phyloP scores from a whole-genome alignment of 2,888 invertebrate genomes.

The Caenorhabditis plicata region DNA sequence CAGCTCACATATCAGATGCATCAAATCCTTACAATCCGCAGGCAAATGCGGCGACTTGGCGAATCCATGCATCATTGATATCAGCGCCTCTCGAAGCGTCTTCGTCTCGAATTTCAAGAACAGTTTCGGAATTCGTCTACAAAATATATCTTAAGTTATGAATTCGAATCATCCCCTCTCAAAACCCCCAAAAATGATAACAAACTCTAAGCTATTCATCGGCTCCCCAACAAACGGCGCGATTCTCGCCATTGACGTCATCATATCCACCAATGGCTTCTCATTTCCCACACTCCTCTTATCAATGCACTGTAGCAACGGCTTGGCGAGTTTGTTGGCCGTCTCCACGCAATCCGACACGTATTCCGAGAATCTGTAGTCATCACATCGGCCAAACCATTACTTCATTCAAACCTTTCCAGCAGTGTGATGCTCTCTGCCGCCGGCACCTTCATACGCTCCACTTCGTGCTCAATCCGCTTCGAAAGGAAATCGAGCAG shows the following conservation, averaged over 20 bases:
- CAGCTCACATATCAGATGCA: slow-evolving; percentile 69
- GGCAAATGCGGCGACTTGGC: slow-evolving; percentile 18
- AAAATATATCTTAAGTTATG: neutral
- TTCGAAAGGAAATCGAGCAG: slow-evolving; percentile 45
- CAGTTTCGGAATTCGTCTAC: slow-evolving; percentile 40
- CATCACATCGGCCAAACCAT: too few species aligned
- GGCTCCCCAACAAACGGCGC: slow-evolving; percentile 36
- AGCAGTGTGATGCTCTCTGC: slow-evolving; percentile 26
- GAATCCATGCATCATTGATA: slow-evolving; percentile 35
- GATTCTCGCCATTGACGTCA: slow-evolving; percentile 41
- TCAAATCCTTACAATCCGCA: slow-evolving; percentile 12
- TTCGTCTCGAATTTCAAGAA: slow-evolving; percentile 44
- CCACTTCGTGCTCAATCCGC: slow-evolving; percentile 31
- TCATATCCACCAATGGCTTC: slow-evolving; percentile 35
- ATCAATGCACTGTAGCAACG: slow-evolving; percentile 45
- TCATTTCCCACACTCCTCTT: slow-evolving; percentile 36
- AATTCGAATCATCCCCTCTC: too few species aligned
- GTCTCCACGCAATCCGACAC: slow-evolving; percentile 38
- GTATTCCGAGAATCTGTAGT: slow-evolving; percentile 45
- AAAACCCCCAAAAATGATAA: neutral
- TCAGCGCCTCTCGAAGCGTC: slow-evolving; percentile 42
- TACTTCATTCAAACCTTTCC: too few species aligned
- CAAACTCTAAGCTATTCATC: slow-evolving; percentile 15
- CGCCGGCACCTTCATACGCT: slow-evolving; percentile 24
- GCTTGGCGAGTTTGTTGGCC: slow-evolving; percentile 44